These are phyloP conservation scores for Psilopsiagon aurifrons DNA, from an alignment of 2,113 vertebrate species.

Conservation along the genomic window DNA sequence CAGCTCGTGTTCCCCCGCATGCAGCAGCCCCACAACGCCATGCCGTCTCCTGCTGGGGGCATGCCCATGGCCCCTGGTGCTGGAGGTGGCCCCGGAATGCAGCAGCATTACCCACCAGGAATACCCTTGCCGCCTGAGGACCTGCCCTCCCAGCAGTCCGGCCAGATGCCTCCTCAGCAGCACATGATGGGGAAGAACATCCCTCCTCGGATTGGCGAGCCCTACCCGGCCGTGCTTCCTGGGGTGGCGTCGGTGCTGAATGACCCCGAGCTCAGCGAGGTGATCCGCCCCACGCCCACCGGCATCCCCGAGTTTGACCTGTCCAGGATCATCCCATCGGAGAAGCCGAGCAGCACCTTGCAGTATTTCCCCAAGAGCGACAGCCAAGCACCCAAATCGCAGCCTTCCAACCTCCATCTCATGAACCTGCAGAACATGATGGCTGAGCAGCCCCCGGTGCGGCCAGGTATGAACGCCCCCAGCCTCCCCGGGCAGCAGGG, in stretches of 20 bases:
- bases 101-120: conserved; percentile 76
- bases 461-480: conserved; percentile 79
- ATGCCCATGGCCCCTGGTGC: conserved; percentile 61
- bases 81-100: conserved; percentile 67
- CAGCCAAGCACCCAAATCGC: conserved; percentile 76
- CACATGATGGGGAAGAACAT: conserved; percentile 87
- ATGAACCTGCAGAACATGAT: conserved; percentile 99
- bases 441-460: conserved; percentile 87
- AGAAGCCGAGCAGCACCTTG: conserved; percentile 98
- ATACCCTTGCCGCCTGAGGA: conserved; percentile 82
- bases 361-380: conserved; percentile 97
- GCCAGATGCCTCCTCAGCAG: conserved; percentile 77
- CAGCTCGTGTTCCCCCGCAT: conserved; percentile 83
- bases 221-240: conserved; percentile 73
- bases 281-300: conserved; percentile 90
- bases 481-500: conserved; percentile 79
- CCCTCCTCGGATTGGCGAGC: conserved; percentile 78
- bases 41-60: conserved; percentile 45
- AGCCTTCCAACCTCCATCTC: conserved; percentile 92
- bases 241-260: conserved; percentile 84
- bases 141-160: conserved; percentile 78
- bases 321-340: conserved; percentile 96
- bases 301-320: conserved; percentile 97
- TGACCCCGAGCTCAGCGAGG: conserved; percentile 93
- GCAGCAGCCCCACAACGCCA: conserved; percentile 80